A percentile compares a stretch with the other conserved stretches of the same genome.
These are phyloP conservation scores for Steatocranus sp. DNA, from an alignment of 2,797 vertebrate species.

Conservation along the genomic window DNA sequence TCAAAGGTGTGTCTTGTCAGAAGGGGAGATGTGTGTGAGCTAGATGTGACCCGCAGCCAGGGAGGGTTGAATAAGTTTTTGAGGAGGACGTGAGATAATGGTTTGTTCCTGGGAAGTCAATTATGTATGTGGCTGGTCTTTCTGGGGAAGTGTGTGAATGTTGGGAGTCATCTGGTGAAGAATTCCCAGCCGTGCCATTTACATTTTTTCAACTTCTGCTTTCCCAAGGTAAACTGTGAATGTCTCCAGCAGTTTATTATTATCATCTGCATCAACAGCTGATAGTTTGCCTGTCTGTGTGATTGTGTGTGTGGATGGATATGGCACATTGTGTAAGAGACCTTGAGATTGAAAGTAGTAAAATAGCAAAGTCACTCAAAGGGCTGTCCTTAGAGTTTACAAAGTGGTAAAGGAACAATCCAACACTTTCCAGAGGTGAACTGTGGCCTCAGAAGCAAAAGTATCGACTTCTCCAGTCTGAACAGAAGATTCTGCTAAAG, in stretches of 20 bases:
- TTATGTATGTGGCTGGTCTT: conserved; percentile 7
- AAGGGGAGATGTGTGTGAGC: not conserved
- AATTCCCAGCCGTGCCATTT: conserved; percentile 47
- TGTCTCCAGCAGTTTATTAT: conserved; percentile 19
- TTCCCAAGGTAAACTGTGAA: conserved; percentile 6
- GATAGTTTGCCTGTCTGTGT: not conserved
- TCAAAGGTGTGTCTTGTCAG: conserved; percentile 42
- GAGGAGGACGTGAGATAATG: conserved; percentile 20
- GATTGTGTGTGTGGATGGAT: not conserved
- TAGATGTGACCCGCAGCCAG: not conserved
- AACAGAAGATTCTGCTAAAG: not conserved
- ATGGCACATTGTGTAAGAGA: not conserved
- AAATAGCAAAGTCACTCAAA: not conserved
- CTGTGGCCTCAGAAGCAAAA: not conserved
- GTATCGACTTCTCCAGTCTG: not conserved
- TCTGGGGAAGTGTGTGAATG: conserved; percentile 15
- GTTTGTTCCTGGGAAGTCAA: conserved; percentile 28
- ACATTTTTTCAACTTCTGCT: conserved; percentile 10
- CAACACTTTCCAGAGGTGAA: not conserved
- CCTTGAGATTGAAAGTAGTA: not conserved
- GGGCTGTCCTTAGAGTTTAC: not conserved
- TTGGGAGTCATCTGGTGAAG: conserved; percentile 6
- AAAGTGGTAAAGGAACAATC: not conserved
- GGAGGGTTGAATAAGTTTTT: not conserved
- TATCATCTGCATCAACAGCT: not conserved